phyloP scores from a whole-genome alignment of 2,888 invertebrate genomes.

The Opisthograptis luteolata region DNA sequence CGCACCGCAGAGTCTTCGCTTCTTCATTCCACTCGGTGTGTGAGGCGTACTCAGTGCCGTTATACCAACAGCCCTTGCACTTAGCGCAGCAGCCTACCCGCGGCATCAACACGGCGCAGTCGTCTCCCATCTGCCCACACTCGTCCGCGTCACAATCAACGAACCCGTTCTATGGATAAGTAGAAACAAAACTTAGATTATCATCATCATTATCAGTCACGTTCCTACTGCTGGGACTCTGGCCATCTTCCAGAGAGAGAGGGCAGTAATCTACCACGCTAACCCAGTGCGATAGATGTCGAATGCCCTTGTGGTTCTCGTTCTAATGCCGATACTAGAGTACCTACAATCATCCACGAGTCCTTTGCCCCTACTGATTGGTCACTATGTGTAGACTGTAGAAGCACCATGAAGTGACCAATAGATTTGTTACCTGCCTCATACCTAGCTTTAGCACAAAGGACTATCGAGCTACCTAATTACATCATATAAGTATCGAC shows the following conservation, averaged over 20 bases:
- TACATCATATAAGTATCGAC: slow-evolving; percentile 8
- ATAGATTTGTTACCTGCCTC: neutral
- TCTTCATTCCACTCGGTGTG: slow-evolving; percentile 92
- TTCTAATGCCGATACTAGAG: too few species aligned
- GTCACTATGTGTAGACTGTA: too few species aligned
- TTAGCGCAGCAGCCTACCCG: slow-evolving; percentile 91
- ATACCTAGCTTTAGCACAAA: neutral
- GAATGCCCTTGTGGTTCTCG: too few species aligned
- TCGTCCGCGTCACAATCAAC: slow-evolving; percentile 91
- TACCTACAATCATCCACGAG: too few species aligned
- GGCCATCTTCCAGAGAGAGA: too few species aligned
- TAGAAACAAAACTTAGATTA: neutral
- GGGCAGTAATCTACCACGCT: too few species aligned
- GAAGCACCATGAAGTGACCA: neutral
- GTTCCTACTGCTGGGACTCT: too few species aligned
- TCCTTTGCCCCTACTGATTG: too few species aligned
- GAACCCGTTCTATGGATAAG: slow-evolving; percentile 89
- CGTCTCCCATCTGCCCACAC: slow-evolving; percentile 93
- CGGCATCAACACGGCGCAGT: slow-evolving; percentile 92
- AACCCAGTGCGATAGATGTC: too few species aligned
- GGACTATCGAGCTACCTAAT: neutral
- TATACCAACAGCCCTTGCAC: slow-evolving; percentile 94
- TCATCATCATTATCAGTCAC: neutral
- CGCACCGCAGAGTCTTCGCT: slow-evolving; percentile 88
- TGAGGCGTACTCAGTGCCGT: slow-evolving; percentile 89